Evolutionary conservation across 2,113 vertebrate species (phyloP), one percentile per base, ranked within the genome.

Genomic region (Antidorcas marsupialis): DNA sequence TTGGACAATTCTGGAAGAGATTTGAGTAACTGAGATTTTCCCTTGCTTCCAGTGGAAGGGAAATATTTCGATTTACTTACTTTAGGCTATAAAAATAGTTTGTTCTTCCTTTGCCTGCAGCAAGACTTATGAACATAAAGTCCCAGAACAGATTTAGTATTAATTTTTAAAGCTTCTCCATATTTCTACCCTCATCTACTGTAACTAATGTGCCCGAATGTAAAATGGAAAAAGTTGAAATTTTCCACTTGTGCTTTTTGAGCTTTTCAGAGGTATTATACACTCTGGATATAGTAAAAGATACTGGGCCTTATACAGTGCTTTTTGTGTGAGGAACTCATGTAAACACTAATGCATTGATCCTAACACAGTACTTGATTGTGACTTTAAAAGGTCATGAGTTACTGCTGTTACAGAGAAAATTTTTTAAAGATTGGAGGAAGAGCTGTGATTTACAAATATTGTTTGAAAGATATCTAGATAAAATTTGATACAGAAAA

Each of bases 311-410:
- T 97, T 98, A 92, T 90, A 97, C 94, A 97, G 96, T 21, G 95
- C 95, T 95, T 97, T 98, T 97, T 98, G 96, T 98, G 64, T 96
- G 83, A 93, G 93, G 33, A 97, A 88, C 91, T 93, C 97, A 85
- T 92, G 74, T 91, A 95, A 97, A 98, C 98, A 98, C 98, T 98
- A 87, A 98, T 93, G 96, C 98, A 98, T 97, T 98, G 97, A 98
- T 98, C 98, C 60, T 97, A 97, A 95, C 83, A 98, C 98, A 98
- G 98, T 98, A 62, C 93, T 97, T 98, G 97, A 98, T 98, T 98
- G 98, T 98, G 81, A 96, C 91, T 98, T 97, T 97, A 89, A 98
- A 98, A 98, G 98, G 98, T 98, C 98, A 98, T 96, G 98, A 98
- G 97, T 98, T 98, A 95, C 94, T 97, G 93, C 97, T 95, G 82